Evolutionary conservation across 2,797 vertebrate species (phyloP).

Genomic region (Cheirogaleus major): DNA sequence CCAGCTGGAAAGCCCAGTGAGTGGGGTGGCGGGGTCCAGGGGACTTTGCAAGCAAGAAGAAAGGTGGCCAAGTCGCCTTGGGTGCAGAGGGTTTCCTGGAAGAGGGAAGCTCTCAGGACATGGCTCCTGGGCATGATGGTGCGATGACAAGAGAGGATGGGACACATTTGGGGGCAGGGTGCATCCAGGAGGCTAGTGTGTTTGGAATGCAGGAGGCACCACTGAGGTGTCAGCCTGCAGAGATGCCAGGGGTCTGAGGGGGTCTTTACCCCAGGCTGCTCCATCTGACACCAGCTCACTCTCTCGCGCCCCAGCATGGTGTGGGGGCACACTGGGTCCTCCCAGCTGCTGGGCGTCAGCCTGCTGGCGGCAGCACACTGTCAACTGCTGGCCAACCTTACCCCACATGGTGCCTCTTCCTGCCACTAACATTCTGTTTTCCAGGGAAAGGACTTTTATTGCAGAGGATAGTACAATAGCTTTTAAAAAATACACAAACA

Average conservation of each 20-base stretch:
- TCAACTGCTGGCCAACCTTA: neutral
- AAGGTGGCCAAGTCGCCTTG: neutral
- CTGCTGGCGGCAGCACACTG: neutral
- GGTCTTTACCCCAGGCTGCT: neutral
- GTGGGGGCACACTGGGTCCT: too few relatives aligned
- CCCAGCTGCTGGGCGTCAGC: neutral
- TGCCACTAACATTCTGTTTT: neutral
- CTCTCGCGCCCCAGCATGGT: accelerated
- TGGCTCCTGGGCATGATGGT: neutral
- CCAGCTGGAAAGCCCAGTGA: neutral
- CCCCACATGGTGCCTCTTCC: neutral
- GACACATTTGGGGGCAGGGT: neutral
- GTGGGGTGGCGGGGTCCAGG: too few relatives aligned
- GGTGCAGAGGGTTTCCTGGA: neutral
- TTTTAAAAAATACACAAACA: neutral
- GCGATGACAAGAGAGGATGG: neutral
- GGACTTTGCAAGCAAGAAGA: neutral
- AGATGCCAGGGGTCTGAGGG: neutral
- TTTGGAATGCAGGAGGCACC: accelerated
- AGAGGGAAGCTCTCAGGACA: neutral
- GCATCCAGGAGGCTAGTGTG: neutral
- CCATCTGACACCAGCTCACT: neutral
- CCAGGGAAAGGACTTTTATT: neutral
- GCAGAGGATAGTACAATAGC: neutral
- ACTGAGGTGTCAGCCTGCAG: neutral